Base-by-base conservation (phyloP, 2,797 vertebrate genomes). In the Streptopelia turtur region DNA sequence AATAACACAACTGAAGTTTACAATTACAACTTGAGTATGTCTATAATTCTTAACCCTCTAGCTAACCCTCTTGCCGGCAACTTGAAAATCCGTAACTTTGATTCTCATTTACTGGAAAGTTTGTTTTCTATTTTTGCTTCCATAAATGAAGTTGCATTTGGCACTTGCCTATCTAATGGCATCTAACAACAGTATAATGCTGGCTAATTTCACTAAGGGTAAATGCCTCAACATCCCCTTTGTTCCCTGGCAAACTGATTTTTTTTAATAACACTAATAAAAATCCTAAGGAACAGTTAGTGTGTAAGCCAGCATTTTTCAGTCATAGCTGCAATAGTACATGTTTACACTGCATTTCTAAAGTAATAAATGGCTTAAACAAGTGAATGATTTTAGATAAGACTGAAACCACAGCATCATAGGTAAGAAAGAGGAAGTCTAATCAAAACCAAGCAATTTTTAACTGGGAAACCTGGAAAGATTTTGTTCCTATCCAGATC, bases 301-400 rank as follows among this genome's bases (percentile, higher is more conserved):
- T 1, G 5, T 4, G 21, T 13, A 77, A 74, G 11, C 9, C n/a
- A 55, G 9, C 14, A 52, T 55, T 85, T 75, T 87, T 27, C 27
- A 71, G 21, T 53, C 56, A 22, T 4, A 59, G 7, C 15, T 33
- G 10, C 3, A 5, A 61, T n/a, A 61, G 0, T 0, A 0, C 13
- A 53, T 9, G 21, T 11, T 72, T 50, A 63, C 15, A 18, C 2
- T 6, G 11, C 23, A 52, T 59, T 87, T 82, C 49, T 45, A 24
- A 59, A 49, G 10, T 28, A 95, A 74, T 30, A n/a, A 81, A 56
- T 6, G 4, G 18, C 33, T 87, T 53, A 25, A 56, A 12, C 1
- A 57, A 83, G 11, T 27, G 15, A 79, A 30, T 1, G 1, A 13
- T 15, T 87, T 84, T 39, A 49, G 5, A 1, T 22, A 53, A 50